Evolutionary conservation across 2,113 vertebrate genomes (phyloP).

Genomic region (Motacilla alba): DNA sequence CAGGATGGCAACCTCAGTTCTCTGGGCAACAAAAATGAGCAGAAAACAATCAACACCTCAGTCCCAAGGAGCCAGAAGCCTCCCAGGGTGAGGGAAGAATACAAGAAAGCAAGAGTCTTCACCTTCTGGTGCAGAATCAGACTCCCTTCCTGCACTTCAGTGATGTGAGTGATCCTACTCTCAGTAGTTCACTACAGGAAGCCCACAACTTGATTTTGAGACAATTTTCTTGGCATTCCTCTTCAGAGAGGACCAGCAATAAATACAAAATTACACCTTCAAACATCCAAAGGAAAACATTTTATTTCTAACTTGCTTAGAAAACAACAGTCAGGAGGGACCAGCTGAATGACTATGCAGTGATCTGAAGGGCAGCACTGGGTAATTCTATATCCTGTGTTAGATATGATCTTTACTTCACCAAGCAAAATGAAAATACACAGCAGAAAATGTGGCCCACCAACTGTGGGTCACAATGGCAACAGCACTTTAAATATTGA

Average conservation of each 20-base stretch:
- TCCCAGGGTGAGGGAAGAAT: rapidly evolving
- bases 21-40: background rate
- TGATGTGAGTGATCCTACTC: background rate
- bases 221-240: background rate
- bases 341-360: background rate
- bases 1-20: background rate
- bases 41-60: background rate
- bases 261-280: background rate
- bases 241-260: background rate
- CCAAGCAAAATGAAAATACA: background rate
- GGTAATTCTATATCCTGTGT: background rate
- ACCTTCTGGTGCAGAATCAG: background rate
- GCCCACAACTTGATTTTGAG: background rate
- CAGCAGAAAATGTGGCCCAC: background rate
- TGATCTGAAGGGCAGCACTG: background rate
- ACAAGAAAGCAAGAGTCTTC: background rate
- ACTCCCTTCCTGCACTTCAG: background rate
- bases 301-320: background rate
- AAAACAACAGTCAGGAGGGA: background rate
- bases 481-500: background rate
- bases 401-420: background rate
- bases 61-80: background rate
- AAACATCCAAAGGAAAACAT: background rate
- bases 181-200: background rate
- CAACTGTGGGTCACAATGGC: background rate